phyloP scores from a whole-genome alignment of 2,888 invertebrate species.

The Caenorhabditis sinica region DNA sequence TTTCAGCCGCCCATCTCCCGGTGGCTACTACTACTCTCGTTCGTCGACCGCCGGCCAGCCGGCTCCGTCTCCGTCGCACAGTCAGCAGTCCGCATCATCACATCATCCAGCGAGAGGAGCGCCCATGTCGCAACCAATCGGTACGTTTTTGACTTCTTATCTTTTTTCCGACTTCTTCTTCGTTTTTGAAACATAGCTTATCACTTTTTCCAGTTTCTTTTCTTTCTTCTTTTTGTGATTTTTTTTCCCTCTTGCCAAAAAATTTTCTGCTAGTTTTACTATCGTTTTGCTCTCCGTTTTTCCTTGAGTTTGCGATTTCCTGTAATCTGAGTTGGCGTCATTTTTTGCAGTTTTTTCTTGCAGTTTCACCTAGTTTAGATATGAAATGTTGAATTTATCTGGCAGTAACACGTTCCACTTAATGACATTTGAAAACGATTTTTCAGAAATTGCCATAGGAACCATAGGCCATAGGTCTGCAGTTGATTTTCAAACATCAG shows the following conservation, averaged over 20 bases:
- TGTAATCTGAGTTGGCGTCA: neutral
- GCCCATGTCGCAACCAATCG: slow-evolving; percentile 67
- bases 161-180: neutral
- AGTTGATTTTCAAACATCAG: neutral
- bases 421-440: no score
- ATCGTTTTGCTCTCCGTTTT: neutral
- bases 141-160: slow-evolving; percentile 41
- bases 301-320: neutral
- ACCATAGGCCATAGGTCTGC: no score
- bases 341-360: neutral
- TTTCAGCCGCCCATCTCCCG: slow-evolving; percentile 65
- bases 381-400: no score
- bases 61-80: slow-evolving; percentile 63
- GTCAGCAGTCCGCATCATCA: slow-evolving; percentile 59
- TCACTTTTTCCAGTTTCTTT: slow-evolving; percentile 2
- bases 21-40: slow-evolving; percentile 65
- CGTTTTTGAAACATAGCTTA: neutral
- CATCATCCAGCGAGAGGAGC: slow-evolving; percentile 49
- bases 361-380: no score
- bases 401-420: no score
- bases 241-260: neutral
- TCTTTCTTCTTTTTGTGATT: neutral
- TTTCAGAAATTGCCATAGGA: no score
- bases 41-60: slow-evolving; percentile 43
- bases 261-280: neutral